Percentiles rank a stretch among this genome's conserved stretches.
Evolutionary conservation across 1,140 invertebrate genomes (phyloP).

Genomic region (Acromyrmex echinatior): DNA sequence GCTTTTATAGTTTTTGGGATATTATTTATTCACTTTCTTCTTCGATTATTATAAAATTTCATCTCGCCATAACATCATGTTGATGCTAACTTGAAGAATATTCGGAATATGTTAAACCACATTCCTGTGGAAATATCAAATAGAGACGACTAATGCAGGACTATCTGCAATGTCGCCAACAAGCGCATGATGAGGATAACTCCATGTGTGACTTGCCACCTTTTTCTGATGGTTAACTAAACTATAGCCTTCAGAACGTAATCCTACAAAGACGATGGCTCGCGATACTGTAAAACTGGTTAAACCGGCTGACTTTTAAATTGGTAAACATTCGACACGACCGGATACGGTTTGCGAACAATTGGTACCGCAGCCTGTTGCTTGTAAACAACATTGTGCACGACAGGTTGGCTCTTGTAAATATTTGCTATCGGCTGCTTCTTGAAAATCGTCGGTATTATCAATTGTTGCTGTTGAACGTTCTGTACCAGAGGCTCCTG

Average conservation of each 20-base stretch:
- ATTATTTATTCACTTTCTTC: not conserved
- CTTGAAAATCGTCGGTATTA: not conserved
- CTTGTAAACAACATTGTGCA: conserved; percentile 34
- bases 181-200: not conserved
- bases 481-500: not conserved
- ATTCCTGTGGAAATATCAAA: not conserved
- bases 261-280: not conserved
- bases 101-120: not conserved
- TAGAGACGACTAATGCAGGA: not conserved
- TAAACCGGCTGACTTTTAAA: conserved; percentile 7
- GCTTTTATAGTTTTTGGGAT: not conserved
- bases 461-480: not conserved
- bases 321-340: not conserved
- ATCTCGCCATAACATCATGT: not conserved
- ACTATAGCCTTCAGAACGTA: not conserved
- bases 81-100: not conserved
- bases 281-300: not conserved
- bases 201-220: not conserved
- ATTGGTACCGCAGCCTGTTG: conserved; percentile 7
- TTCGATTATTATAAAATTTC: not conserved
- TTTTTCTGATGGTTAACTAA: not conserved
- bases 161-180: not conserved
- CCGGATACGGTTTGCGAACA: conserved; percentile 3
- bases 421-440: not conserved
- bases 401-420: conserved; percentile 16